phyloP scores from a whole-genome alignment of 2,888 invertebrate species.

The Steromphala cineraria region DNA sequence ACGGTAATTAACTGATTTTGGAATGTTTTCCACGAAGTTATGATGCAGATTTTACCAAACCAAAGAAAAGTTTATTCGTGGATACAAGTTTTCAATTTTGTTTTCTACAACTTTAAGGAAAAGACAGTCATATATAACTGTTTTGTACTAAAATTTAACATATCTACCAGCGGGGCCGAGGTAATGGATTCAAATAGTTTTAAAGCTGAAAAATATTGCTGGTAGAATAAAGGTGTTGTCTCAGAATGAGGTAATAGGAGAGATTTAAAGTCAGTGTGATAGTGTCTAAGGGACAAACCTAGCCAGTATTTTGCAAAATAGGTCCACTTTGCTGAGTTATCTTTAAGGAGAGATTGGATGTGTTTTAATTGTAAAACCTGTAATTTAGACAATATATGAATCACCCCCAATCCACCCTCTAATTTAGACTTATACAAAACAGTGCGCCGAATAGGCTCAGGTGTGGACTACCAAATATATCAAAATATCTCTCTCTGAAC shows the following conservation, averaged over 20 bases:
- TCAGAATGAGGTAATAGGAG: slow-evolving; percentile 34
- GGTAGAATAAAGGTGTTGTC: slow-evolving; percentile 23
- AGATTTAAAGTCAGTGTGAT: neutral
- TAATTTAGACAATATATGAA: neutral
- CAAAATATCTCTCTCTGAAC: neutral
- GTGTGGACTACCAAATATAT: neutral
- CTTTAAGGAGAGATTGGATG: too few species aligned
- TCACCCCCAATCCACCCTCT: too few species aligned
- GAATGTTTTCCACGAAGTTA: too few species aligned
- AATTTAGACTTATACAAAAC: too few species aligned
- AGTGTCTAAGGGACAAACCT: slow-evolving; percentile 10
- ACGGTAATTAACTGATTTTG: too few species aligned
- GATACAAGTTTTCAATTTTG: neutral
- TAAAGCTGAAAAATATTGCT: too few species aligned
- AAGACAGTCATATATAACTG: neutral
- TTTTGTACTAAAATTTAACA: too few species aligned
- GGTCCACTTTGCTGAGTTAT: too few species aligned
- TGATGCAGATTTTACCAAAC: too few species aligned
- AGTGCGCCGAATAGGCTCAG: slow-evolving; percentile 9
- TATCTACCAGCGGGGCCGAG: too few species aligned
- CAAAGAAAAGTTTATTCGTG: neutral
- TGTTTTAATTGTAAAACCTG: neutral
- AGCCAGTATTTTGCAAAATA: too few species aligned
- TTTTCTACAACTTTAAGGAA: neutral
- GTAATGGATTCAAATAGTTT: too few species aligned